Evolutionary conservation across 2,113 vertebrate genomes (phyloP).

Genomic region (Carassius carassius): DNA sequence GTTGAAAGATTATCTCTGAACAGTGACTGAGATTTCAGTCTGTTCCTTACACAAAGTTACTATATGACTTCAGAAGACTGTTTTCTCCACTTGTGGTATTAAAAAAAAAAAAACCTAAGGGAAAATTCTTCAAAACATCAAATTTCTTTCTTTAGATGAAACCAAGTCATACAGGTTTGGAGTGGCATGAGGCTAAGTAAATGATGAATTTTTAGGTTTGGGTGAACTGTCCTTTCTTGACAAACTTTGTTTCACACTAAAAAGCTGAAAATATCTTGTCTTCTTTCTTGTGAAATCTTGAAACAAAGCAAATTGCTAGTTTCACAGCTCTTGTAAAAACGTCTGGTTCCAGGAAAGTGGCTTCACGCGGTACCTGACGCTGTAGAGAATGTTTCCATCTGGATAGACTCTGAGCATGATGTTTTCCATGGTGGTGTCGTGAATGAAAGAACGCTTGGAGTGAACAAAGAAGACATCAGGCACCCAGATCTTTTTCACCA

Average conservation of each 20-base stretch:
- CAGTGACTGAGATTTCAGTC: not conserved
- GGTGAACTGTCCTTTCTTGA: not conserved
- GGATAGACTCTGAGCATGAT: conserved; percentile 86
- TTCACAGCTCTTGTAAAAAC: conserved; percentile 15
- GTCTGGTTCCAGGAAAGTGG: not conserved
- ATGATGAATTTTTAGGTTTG: not conserved
- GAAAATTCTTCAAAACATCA: no score
- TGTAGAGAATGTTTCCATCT: conserved; percentile 88
- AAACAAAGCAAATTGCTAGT: not conserved
- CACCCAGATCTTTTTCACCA: conserved; percentile 93
- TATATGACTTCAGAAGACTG: not conserved
- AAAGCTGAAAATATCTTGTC: not conserved
- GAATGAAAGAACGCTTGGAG: conserved; percentile 91
- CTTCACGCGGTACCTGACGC: conserved; percentile 76
- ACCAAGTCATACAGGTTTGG: not conserved
- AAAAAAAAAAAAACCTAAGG: no score
- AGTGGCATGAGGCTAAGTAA: not conserved
- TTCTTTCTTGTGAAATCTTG: not conserved
- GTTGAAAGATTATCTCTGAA: not conserved
- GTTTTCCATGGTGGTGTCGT: conserved; percentile 90
- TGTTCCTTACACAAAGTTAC: not conserved
- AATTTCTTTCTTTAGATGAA: no score
- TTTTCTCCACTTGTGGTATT: no score
- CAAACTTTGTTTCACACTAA: not conserved
- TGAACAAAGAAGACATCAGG: conserved; percentile 92